Base-by-base conservation (phyloP, 2,888 invertebrate genomes). In the Drosophila suboccidentalis region DNA sequence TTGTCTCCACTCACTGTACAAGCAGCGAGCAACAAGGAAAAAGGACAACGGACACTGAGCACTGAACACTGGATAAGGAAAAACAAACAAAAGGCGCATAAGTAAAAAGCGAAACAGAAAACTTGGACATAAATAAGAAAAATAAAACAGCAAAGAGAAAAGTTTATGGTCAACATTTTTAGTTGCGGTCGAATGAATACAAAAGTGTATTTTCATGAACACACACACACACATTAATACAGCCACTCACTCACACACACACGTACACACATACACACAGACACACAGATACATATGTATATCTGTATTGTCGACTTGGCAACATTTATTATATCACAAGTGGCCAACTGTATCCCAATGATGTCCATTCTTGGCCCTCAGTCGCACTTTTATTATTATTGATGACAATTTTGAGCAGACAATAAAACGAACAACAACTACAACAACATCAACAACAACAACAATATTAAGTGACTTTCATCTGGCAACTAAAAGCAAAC, bases 331-430 rank as follows among this genome's bases (percentile, higher is more conserved):
- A 74, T 78, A 82, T 74, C 78, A 83, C 78, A 87, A 86, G 89
- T 86, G 88, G 80, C 73, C 69, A 65, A 74, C 71, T 67, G 78
- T 75, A 74, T 71, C 60, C 72, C 71, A 66, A 76, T 57, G 76
- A 71, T 60, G 86, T 61, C 66, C 80, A 82, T 75, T 79, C 74
- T 75, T 67, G 78, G 58, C 65, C 53, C 54, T 75, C 66, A 50
- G 74, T 64, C 76, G 68, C 71, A 72, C 85, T 82, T 89, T 85
- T 86, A 90, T 87, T 88, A 90, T 87, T 87, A 87, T 90, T 90
- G 87, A 87, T 90, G 90, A 87, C 90, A 88, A 82, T 87, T 87
- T 86, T 86, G 88, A 89, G 90, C 80, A 78, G 80, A 89, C 90
- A 89, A 86, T 86, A 89, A 89, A 57, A 89, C 69, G 57, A 75